Base-by-base conservation (phyloP, 2,113 vertebrate genomes). In the Hoplias malabaricus region DNA sequence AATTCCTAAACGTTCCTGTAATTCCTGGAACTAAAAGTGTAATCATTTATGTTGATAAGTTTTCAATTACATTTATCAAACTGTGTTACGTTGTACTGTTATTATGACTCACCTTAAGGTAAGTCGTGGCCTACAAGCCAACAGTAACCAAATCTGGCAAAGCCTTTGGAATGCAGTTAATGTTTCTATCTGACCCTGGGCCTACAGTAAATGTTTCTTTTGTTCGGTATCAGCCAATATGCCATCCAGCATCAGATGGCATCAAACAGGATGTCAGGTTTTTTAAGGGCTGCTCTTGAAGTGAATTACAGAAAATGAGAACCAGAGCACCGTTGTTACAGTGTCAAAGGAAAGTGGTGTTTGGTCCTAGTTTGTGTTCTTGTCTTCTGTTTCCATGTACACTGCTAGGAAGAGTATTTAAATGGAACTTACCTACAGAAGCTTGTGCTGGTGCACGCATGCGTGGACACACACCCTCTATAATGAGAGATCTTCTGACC, bases 401-500 rank as follows among this genome's bases (percentile, higher is more conserved):
- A 34, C 31, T n/a, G 31, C 59, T n/a, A 36, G 31, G 36, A 36
- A 62, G 31, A 36, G 33, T 7, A 63, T 21, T 31, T 19, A 36
- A 36, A 63, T 27, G 34, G 3, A 59, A 62, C 36, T 82, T 40
- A 75, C 43, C 72, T 27, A 43, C 56, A 50, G 25, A 46, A 34
- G 10, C 62, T 71, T 72, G 59, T 46, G 19, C 62, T 73, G 67
- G 36, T 36, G 14, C 25, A 57, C 43, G 7, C 73, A 75, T 72
- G 42, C 38, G 21, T 54, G 73, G 56, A 75, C 74, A 79, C 80
- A 65, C 72, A 73, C 16, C 19, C 9, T 56, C 62, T 56, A 62
- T 91, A 92, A 91, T 91, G 88, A 92, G 87, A 88, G 75, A 87
- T 86, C 86, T 86, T 88, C 82, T 89, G 89, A 92, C 90, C 91